Percentiles rank a stretch among this genome's conserved stretches.
Evolutionary conservation across 2,888 invertebrate genomes (phyloP).

Genomic region (Girardia tigrina): DNA sequence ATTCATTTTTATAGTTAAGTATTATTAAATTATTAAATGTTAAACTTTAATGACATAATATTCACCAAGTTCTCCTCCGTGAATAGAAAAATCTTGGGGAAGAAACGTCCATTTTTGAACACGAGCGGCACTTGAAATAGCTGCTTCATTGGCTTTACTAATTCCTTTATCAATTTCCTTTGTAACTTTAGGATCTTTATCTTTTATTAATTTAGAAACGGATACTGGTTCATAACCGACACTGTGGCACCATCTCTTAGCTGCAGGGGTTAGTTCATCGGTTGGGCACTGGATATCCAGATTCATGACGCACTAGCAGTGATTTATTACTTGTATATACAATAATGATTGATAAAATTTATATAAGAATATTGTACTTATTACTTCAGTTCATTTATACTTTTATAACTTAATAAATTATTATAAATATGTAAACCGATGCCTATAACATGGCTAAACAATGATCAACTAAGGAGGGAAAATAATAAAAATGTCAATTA

Average conservation of each 20-base stretch:
- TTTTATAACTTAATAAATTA: too few relatives aligned
- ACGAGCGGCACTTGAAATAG: slow-evolving; percentile 72
- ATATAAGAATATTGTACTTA: too few relatives aligned
- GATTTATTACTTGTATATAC: too few relatives aligned
- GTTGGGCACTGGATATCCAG: slow-evolving; percentile 61
- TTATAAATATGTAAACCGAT: too few relatives aligned
- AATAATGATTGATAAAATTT: too few relatives aligned
- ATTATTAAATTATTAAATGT: too few relatives aligned
- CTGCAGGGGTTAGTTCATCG: slow-evolving; percentile 59
- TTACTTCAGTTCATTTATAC: too few relatives aligned
- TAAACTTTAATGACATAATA: too few relatives aligned
- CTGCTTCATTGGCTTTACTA: slow-evolving; percentile 57
- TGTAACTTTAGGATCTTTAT: slow-evolving; percentile 51
- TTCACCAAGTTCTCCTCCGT: slow-evolving; percentile 73
- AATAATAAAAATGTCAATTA: too few relatives aligned
- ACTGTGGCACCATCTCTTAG: slow-evolving; percentile 56
- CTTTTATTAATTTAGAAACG: slow-evolving; percentile 55
- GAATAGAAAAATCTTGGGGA: slow-evolving; percentile 69
- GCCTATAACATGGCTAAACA: too few relatives aligned
- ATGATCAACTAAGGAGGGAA: too few relatives aligned
- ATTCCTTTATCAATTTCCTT: slow-evolving; percentile 69
- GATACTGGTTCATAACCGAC: slow-evolving; percentile 55
- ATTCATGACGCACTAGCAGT: slow-evolving; percentile 52
- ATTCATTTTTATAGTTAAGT: too few relatives aligned
- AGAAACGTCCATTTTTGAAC: slow-evolving; percentile 73